Evolutionary conservation across 2,113 vertebrate species (phyloP).

Genomic region (Silurus asotus): DNA sequence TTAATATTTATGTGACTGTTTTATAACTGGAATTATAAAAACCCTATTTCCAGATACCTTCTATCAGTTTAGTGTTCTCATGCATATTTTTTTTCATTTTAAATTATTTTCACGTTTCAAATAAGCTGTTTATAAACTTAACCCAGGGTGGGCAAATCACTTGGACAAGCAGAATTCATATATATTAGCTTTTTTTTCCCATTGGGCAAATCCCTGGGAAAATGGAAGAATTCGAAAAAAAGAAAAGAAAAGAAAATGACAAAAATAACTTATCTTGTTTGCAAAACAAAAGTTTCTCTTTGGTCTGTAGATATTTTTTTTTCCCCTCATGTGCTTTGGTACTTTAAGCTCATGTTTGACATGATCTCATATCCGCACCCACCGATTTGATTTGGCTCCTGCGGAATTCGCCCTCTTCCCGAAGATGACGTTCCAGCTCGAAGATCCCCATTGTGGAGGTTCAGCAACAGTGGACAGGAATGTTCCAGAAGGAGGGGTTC

Average conservation of each 20-base stretch:
- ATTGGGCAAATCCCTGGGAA: neutral
- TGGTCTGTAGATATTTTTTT: too few species aligned
- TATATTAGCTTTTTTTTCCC: neutral
- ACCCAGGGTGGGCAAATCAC: neutral
- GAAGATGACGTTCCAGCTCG: too few species aligned
- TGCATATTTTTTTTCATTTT: neutral
- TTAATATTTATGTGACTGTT: slow-evolving; percentile 36
- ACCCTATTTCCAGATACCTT: neutral
- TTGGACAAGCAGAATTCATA: neutral
- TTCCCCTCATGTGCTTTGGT: too few species aligned
- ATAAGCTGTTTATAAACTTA: neutral
- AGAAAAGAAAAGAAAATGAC: neutral
- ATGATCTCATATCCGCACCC: too few species aligned
- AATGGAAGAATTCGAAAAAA: too few species aligned
- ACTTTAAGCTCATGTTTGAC: too few species aligned
- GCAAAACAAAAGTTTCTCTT: neutral
- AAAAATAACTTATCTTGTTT: neutral
- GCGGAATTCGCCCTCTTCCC: too few species aligned
- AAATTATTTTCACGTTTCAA: neutral
- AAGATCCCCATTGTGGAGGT: too few species aligned
- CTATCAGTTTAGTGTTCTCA: neutral
- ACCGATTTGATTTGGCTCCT: too few species aligned
- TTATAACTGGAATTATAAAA: neutral
- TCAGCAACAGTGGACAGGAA: too few species aligned
- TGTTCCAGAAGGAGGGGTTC: too few species aligned